Conservation (phyloP, 2,113 vertebrate genomes). For the Oreochromis tanganicae region DNA sequence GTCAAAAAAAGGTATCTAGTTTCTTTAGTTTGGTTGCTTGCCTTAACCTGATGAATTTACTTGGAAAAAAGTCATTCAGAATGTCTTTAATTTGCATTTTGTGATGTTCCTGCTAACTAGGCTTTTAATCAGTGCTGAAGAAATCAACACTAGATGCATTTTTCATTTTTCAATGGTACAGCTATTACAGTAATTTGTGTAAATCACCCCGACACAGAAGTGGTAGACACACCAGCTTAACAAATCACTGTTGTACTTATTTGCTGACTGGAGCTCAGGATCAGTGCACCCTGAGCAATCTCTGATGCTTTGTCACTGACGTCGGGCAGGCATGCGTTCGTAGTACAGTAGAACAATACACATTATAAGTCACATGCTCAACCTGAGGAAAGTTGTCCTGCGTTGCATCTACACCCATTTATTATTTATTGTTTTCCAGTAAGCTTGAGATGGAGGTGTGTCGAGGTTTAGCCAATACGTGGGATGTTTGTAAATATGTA, state of each 20-base stretch:
- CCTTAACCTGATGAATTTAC: neutral
- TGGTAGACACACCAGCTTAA: neutral
- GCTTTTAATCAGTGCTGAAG: neutral
- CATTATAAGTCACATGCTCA: neutral
- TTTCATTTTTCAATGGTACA: neutral
- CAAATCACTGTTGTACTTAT: neutral
- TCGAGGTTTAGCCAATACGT: neutral
- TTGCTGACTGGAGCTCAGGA: neutral
- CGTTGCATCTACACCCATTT: neutral
- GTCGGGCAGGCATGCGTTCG: neutral
- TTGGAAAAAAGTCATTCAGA: neutral
- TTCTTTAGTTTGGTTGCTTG: neutral
- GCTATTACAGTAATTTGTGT: neutral
- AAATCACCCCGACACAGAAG: neutral
- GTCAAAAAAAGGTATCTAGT: neutral
- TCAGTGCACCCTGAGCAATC: neutral
- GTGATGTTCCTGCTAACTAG: neutral
- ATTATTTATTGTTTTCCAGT: neutral
- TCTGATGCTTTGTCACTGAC: neutral
- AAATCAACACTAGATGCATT: neutral
- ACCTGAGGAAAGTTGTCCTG: neutral
- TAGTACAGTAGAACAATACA: neutral
- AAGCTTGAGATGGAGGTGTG: neutral
- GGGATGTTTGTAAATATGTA: neutral
- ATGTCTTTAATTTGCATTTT: neutral